Evolutionary conservation across 2,888 invertebrate species (phyloP).

Genomic region (Phaonia tiefii): DNA sequence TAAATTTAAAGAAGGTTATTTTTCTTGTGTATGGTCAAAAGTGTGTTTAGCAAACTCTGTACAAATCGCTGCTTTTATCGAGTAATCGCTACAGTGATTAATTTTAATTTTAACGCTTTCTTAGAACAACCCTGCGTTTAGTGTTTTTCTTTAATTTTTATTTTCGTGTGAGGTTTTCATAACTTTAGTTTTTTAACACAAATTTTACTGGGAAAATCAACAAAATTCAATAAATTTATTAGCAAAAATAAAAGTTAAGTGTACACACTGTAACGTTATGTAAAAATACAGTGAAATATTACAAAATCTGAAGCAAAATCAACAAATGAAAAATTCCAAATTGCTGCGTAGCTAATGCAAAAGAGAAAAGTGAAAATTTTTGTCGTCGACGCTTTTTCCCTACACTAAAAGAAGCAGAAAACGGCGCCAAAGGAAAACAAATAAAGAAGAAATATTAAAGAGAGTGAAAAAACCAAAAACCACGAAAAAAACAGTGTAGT

Average conservation of each 20-base stretch:
- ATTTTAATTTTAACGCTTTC: no score
- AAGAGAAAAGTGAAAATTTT: constrained; percentile 69
- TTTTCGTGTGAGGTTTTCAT: constrained; percentile 74
- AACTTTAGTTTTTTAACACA: constrained; percentile 73
- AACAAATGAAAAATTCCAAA: constrained; percentile 46
- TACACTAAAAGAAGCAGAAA: constrained; percentile 68
- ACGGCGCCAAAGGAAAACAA: constrained; percentile 76
- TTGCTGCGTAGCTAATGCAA: constrained; percentile 61
- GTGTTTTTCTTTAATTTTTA: constrained; percentile 76
- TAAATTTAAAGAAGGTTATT: no score
- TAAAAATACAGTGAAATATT: constrained; percentile 53
- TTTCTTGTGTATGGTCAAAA: no score
- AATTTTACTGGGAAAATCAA: constrained; percentile 64
- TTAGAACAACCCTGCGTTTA: constrained; percentile 50
- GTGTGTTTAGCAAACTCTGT: no score
- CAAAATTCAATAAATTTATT: constrained; percentile 58
- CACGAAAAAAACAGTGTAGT: constrained; percentile 47
- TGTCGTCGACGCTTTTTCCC: constrained; percentile 69
- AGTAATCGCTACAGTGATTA: no score
- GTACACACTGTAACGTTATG: constrained; percentile 19
- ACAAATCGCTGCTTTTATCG: no score
- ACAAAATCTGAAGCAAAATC: constrained; percentile 37
- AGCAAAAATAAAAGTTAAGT: constrained; percentile 41
- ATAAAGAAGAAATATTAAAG: constrained; percentile 39
- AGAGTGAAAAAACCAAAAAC: constrained; percentile 40